Conservation (phyloP, 2,888 invertebrate genomes). For the Himalopsyche tibetana region DNA sequence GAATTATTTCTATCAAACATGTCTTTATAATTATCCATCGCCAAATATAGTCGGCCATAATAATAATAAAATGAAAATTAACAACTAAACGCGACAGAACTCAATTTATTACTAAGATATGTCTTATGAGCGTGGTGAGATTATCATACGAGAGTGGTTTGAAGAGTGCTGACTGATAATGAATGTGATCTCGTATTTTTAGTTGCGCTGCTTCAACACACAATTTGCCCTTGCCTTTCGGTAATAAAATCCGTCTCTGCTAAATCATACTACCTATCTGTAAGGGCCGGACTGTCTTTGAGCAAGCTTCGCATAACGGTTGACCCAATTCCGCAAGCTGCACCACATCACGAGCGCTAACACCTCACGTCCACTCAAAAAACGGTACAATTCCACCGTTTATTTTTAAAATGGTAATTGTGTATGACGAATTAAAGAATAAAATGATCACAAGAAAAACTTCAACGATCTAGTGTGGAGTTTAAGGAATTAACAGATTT, state of each 20-base stretch:
- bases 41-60: too few species aligned
- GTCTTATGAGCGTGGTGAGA: too few species aligned
- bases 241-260: constrained; percentile 26
- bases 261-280: not conserved
- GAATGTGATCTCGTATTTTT: too few species aligned
- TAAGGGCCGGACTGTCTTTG: constrained; percentile 6
- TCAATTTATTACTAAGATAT: too few species aligned
- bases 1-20: too few species aligned
- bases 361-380: constrained; percentile 19
- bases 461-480: not conserved
- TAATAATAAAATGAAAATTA: too few species aligned
- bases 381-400: constrained; percentile 15
- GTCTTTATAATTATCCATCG: too few species aligned
- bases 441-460: not conserved
- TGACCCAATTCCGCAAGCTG: constrained; percentile 25
- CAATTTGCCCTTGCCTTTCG: not conserved
- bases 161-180: too few species aligned
- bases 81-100: too few species aligned
- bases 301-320: constrained; percentile 16
- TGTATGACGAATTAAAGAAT: not conserved
- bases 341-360: constrained; percentile 9
- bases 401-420: not conserved
- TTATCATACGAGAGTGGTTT: too few species aligned
- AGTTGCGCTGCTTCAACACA: too few species aligned
- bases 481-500: not conserved